These are phyloP conservation scores for Conops quadrifasciatus DNA, from an alignment of 2,888 invertebrate species.

Conservation along the genomic window DNA sequence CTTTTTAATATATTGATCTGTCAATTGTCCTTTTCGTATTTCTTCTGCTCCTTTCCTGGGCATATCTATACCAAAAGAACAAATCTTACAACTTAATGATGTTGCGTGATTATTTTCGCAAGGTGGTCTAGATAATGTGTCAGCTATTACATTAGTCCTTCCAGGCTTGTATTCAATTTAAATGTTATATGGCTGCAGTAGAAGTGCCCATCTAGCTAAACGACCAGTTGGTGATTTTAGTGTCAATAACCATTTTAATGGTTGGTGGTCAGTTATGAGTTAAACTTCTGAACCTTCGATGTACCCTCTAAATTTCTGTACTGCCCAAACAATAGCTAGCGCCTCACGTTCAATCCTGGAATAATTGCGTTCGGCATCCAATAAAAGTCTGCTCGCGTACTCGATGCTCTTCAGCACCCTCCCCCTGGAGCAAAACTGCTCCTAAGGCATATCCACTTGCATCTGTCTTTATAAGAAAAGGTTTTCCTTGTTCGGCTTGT, in stretches of 20 bases:
- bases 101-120: constrained; percentile 14
- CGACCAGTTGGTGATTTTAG: constrained; percentile 62
- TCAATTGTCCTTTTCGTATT: background rate
- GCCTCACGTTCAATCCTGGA: constrained; percentile 63
- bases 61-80: background rate
- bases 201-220: constrained; percentile 65
- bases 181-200: constrained; percentile 59
- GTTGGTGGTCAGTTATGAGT: constrained; percentile 64
- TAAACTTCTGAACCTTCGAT: constrained; percentile 52
- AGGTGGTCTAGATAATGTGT: constrained; percentile 38
- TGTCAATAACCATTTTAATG: constrained; percentile 64
- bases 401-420: constrained; percentile 42
- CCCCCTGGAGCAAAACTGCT: constrained; percentile 7
- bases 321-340: constrained; percentile 51
- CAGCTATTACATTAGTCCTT: constrained; percentile 51
- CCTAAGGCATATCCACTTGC: constrained; percentile 6
- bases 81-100: background rate
- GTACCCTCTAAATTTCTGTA: constrained; percentile 61
- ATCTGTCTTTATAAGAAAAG: constrained; percentile 15
- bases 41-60: background rate
- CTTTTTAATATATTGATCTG: background rate
- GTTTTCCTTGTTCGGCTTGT: constrained; percentile 31
- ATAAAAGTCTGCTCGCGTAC: constrained; percentile 50
- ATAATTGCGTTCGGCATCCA: constrained; percentile 58
- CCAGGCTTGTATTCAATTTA: constrained; percentile 61